phyloP scores from a whole-genome alignment of 2,888 invertebrate species.

The Agrotis exclamationis region DNA sequence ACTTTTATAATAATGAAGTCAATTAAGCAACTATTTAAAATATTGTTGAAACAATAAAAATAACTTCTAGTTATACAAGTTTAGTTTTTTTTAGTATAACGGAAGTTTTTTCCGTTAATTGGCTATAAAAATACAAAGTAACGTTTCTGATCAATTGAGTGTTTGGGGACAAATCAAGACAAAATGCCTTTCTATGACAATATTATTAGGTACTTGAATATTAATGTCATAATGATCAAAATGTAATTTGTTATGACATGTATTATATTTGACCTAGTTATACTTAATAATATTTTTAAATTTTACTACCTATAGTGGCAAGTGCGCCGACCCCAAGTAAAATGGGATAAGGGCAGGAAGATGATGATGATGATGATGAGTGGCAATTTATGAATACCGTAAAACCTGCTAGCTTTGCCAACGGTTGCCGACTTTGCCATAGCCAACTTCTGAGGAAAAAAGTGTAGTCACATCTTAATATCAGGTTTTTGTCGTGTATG shows the following conservation, averaged over 20 bases:
- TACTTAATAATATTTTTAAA: slow-evolving; percentile 10
- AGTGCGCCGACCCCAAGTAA: too few species aligned
- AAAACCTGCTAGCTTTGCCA: too few species aligned
- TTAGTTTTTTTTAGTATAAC: background rate
- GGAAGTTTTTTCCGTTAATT: slow-evolving; percentile 23
- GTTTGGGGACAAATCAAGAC: slow-evolving; percentile 50
- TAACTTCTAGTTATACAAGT: background rate
- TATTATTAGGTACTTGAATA: slow-evolving; percentile 24
- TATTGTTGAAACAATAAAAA: background rate
- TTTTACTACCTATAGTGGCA: slow-evolving; percentile 16
- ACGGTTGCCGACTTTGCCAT: too few species aligned
- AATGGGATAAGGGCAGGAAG: too few species aligned
- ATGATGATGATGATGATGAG: too few species aligned
- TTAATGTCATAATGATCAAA: slow-evolving; percentile 35
- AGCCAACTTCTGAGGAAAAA: too few species aligned
- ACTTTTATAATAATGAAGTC: background rate
- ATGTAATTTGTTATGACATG: slow-evolving; percentile 24
- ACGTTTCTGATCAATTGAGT: slow-evolving; percentile 26
- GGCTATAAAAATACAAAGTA: slow-evolving; percentile 10
- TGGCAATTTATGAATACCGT: slow-evolving; percentile 17
- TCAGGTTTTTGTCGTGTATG: too few species aligned
- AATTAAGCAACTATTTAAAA: background rate
- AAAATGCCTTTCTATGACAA: slow-evolving; percentile 36
- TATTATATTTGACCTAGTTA: slow-evolving; percentile 19
- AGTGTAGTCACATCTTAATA: too few species aligned